These are phyloP conservation scores for Asteroscopus sphinx DNA, from an alignment of 2,888 invertebrate genomes.

Conservation along the genomic window DNA sequence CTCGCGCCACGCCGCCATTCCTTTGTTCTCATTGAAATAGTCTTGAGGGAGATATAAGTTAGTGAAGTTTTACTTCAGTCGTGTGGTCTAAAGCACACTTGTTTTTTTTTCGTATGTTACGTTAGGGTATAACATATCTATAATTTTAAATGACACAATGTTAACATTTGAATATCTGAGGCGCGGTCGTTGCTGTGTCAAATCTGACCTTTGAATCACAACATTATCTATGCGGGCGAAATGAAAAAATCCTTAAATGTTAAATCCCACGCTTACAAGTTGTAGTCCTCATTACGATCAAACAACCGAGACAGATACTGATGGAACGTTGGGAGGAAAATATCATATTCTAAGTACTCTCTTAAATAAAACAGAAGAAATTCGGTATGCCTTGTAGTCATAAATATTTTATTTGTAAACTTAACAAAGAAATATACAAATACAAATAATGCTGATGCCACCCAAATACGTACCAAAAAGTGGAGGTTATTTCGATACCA, in stretches of 20 bases:
- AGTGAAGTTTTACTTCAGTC: no score
- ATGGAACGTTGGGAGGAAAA: constrained; percentile 2
- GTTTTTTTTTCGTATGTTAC: no score
- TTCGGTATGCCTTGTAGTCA: constrained; percentile 13
- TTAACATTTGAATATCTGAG: constrained; percentile 1
- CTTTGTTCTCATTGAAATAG: no score
- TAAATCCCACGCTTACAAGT: constrained; percentile 19
- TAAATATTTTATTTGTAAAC: constrained; percentile 38
- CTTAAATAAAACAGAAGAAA: constrained; percentile 29
- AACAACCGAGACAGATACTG: constrained; percentile 20
- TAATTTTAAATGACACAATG: not conserved
- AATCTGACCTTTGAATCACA: constrained; percentile 16
- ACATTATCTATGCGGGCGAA: constrained; percentile 3
- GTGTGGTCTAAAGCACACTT: no score
- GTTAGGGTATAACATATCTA: not conserved
- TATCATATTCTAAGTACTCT: constrained; percentile 24
- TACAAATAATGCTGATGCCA: no score
- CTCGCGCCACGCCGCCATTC: no score
- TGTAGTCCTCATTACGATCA: constrained; percentile 15
- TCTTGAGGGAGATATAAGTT: no score
- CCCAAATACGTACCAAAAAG: no score
- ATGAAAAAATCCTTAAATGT: constrained; percentile 17
- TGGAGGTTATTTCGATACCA: no score
- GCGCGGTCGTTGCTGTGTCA: not conserved
- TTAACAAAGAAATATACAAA: constrained; percentile 19